Percentiles rank a stretch among this genome's conserved stretches.
Evolutionary conservation across 2,797 vertebrate species (phyloP).

Genomic region (Aselliscus stoliczkanus): DNA sequence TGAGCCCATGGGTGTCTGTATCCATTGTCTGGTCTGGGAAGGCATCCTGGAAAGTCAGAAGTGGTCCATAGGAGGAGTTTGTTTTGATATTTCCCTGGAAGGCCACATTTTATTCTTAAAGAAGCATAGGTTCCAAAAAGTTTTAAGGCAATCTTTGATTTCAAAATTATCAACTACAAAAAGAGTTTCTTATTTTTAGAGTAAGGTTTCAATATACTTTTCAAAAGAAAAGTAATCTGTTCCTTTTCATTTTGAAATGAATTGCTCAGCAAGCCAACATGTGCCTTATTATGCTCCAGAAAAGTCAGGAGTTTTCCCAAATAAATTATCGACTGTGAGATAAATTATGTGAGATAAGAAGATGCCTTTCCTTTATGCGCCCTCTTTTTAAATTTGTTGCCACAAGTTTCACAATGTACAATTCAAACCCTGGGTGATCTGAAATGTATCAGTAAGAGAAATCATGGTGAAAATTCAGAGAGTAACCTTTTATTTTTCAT

Average conservation of each 20-base stretch:
- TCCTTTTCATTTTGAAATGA: constrained; percentile 43
- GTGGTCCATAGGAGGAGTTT: neutral
- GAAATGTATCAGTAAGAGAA: constrained; percentile 28
- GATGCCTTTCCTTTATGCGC: neutral
- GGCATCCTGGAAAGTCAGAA: neutral
- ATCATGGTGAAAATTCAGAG: neutral
- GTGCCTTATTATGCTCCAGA: neutral
- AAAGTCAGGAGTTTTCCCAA: neutral
- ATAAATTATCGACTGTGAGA: constrained; percentile 7
- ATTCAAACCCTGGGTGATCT: neutral
- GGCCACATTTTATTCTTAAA: constrained; percentile 1
- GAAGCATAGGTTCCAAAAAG: neutral
- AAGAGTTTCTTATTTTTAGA: constrained; percentile 22
- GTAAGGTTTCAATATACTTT: constrained; percentile 11
- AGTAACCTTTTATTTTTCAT: constrained; percentile 48
- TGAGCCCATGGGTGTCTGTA: neutral
- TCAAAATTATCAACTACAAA: constrained; percentile 11
- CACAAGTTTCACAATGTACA: neutral
- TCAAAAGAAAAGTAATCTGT: neutral
- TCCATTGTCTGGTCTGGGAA: neutral
- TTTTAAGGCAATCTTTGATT: neutral
- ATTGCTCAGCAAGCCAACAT: constrained; percentile 42
- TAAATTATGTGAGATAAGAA: neutral
- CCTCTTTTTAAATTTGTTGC: constrained; percentile 1
- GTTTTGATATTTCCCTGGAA: neutral